Conservation (phyloP, 1,140 invertebrate species). For the Vollenhovia emeryi region DNA sequence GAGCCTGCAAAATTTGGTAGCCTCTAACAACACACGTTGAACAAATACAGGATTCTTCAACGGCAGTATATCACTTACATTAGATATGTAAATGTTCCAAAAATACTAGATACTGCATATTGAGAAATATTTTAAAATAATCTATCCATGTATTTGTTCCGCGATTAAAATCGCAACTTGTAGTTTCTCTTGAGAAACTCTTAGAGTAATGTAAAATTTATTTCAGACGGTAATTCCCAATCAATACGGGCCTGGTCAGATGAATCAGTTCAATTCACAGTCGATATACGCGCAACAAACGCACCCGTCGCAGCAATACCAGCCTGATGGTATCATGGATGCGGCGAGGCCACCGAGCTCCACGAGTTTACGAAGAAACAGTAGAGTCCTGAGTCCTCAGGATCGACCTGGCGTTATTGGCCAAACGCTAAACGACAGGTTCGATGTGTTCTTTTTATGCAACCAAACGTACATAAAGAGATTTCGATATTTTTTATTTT, state of each 20-base stretch:
- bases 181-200: background rate
- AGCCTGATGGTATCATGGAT: constrained; percentile 75
- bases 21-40: background rate
- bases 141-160: constrained; percentile 1
- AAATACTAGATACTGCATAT: background rate
- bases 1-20: constrained; percentile 42
- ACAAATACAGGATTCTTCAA: constrained; percentile 9
- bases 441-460: background rate
- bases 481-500: background rate
- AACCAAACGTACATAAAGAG: background rate
- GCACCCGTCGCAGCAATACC: constrained; percentile 76
- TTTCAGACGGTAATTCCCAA: constrained; percentile 76
- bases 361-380: constrained; percentile 83
- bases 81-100: background rate
- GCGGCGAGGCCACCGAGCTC: constrained; percentile 74
- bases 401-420: constrained; percentile 81
- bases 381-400: constrained; percentile 80
- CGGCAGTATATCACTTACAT: background rate
- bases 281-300: constrained; percentile 70
- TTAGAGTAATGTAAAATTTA: background rate
- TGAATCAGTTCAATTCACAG: constrained; percentile 78
- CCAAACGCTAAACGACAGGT: constrained; percentile 84
- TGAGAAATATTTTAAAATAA: background rate
- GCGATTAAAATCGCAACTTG: background rate
- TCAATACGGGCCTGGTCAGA: constrained; percentile 78